Conservation (phyloP, 2,113 vertebrate species). For the Oenanthe oenanthe region DNA sequence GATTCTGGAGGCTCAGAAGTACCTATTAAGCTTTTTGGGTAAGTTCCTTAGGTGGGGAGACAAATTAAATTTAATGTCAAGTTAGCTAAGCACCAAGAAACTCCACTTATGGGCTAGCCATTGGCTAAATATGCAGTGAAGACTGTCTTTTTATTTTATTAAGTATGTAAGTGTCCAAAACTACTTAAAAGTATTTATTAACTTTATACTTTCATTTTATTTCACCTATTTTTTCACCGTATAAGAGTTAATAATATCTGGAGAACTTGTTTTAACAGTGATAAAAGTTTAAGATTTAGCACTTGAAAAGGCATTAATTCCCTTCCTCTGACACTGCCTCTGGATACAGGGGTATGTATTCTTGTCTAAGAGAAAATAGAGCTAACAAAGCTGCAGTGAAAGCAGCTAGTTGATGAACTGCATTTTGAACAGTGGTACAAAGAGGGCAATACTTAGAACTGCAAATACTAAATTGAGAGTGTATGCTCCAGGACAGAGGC, state of each 20-base stretch:
- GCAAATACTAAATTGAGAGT: neutral
- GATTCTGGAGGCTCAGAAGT: neutral
- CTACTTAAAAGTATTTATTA: neutral
- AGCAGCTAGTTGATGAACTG: neutral
- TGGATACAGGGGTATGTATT: neutral
- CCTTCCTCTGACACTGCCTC: neutral
- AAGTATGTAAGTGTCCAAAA: neutral
- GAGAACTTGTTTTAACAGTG: neutral
- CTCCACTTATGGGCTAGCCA: neutral
- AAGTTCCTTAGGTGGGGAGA: neutral
- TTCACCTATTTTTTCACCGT: neutral
- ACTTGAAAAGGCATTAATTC: neutral
- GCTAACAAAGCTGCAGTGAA: neutral
- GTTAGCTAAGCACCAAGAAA: neutral
- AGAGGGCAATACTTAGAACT: neutral
- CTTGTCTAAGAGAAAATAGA: neutral
- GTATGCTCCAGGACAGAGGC: neutral
- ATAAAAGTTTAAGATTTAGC: neutral
- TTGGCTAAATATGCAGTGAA: neutral
- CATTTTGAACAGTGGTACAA: neutral
- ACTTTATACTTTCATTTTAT: neutral
- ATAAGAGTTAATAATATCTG: neutral
- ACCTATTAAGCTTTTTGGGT: neutral
- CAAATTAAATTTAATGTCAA: neutral
- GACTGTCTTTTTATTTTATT: neutral